phyloP scores from a whole-genome alignment of 1,140 invertebrate species.

The Penaeus vannamei region DNA sequence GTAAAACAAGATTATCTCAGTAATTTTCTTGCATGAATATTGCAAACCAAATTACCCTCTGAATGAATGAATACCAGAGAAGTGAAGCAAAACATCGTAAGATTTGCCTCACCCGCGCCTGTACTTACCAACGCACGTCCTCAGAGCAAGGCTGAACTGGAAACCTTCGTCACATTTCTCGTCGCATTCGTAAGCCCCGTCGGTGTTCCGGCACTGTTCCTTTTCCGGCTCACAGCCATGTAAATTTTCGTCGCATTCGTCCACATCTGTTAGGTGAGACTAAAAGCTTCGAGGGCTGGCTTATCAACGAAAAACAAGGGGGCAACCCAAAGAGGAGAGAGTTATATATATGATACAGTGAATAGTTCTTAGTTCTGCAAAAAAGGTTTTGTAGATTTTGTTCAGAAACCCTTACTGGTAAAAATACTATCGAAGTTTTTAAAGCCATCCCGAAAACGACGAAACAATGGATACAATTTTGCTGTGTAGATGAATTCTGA shows the following conservation, averaged over 20 bases:
- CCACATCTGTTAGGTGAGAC: conserved; percentile 64
- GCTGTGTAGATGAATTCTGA: no score
- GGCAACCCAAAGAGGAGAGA: conserved; percentile 20
- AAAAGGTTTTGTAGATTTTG: no score
- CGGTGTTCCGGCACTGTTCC: conserved; percentile 78
- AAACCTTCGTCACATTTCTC: conserved; percentile 78
- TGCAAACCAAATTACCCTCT: no score
- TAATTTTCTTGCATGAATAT: no score
- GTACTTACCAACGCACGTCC: conserved; percentile 74
- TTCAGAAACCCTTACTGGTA: no score
- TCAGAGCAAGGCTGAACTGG: conserved; percentile 73
- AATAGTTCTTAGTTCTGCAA: background rate
- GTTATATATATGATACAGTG: background rate
- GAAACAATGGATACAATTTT: no score
- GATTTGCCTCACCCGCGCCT: background rate
- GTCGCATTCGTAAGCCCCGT: conserved; percentile 79
- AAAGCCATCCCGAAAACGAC: no score
- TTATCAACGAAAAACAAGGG: background rate
- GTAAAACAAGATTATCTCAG: no score
- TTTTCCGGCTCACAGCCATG: conserved; percentile 68
- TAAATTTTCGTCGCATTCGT: conserved; percentile 70
- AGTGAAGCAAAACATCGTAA: no score
- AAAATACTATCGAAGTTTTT: no score
- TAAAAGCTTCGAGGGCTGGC: background rate
- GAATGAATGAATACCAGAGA: no score